Evolutionary conservation across 35 echinoderm and acorn worm genomes (phyloP), one percentile per base, ranked within the genome.

Genomic region (Stichopus chloronotus): DNA sequence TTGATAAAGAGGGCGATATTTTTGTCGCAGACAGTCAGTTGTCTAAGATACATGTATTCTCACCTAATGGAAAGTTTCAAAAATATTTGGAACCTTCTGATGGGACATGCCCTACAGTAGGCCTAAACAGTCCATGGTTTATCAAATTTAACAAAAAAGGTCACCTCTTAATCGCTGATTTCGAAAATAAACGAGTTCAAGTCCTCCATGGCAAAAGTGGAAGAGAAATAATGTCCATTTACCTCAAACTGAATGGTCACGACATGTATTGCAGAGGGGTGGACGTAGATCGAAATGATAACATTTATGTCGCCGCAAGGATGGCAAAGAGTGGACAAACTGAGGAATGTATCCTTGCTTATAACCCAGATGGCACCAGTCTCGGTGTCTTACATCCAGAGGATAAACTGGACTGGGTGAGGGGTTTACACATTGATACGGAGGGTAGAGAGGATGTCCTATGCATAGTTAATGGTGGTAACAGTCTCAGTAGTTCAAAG

Each of bases 221-320:
- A 16, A 57, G 82, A 7, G 87, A 55, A 54, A 52, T 81, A 23
- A 13, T 58, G 13, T 78, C 87, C 72, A 90, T 94, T 23, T 76
- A 59, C 56, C 57, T 94, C 56, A 58, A 90, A 55, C 77, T 82
- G 13, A 68, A 94, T 6, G 86, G 87, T 13, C 90, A 94, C 56
- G 7, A 54, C 14, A 90, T 87, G 93, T 21, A 90, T 19, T 94
- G 93, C 69, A 54, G 93, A 9, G 93, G 93, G 1, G 58, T 94
- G 56, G 93, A 74, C 17, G 71, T 94, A 17, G 93, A 94, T 63
- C 52, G 19, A 0, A 52, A 83, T 76, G 93, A 94, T 78, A 94
- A 94, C 56, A 83, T 94, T 30, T 94, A 90, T 78, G 93, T 94
- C 55, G 43, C 87, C 7, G 87, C 86, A 4, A 86, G 93, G 2